These are phyloP conservation scores for Calidris pugnax DNA, from an alignment of 2,113 vertebrate genomes.

Conservation along the genomic window DNA sequence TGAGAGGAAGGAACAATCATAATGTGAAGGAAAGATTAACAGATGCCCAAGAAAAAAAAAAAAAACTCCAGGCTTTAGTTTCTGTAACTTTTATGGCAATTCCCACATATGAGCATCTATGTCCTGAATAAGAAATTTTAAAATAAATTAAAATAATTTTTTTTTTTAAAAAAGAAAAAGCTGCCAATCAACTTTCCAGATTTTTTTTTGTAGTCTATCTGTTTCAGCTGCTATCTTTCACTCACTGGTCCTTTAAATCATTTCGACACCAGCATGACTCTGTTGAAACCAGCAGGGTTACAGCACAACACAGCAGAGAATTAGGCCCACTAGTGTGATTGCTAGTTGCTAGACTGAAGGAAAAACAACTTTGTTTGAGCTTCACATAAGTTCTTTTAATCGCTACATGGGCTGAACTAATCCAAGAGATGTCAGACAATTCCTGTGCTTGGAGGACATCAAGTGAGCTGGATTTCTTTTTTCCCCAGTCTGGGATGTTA, in stretches of 20 bases:
- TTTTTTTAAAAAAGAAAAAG: not conserved
- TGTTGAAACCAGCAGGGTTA: conserved; percentile 39
- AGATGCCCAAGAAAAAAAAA: not conserved
- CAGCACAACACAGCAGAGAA: conserved; percentile 19
- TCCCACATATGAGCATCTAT: not conserved
- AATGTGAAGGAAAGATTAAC: not conserved
- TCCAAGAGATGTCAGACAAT: conserved; percentile 11
- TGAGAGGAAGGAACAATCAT: not conserved
- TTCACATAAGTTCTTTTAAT: conserved; percentile 25
- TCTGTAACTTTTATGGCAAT: not conserved
- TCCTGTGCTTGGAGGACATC: not conserved
- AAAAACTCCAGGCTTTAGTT: not conserved
- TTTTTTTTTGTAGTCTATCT: not conserved
- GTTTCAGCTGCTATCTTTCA: not conserved
- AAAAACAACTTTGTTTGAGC: not conserved
- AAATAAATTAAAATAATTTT: not conserved
- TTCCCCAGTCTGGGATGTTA: not conserved
- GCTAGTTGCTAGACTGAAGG: conserved; percentile 4
- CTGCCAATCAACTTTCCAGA: not conserved
- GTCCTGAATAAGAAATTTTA: not conserved
- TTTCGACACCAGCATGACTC: conserved; percentile 18
- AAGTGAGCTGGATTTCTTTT: not conserved
- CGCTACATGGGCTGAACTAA: not conserved
- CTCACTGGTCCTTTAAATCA: conserved; percentile 24
- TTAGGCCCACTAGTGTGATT: conserved; percentile 6